Percentiles rank a stretch among this genome's conserved stretches.
Evolutionary conservation across 2,113 vertebrate genomes (phyloP).

Genomic region (Notothenia rossii): DNA sequence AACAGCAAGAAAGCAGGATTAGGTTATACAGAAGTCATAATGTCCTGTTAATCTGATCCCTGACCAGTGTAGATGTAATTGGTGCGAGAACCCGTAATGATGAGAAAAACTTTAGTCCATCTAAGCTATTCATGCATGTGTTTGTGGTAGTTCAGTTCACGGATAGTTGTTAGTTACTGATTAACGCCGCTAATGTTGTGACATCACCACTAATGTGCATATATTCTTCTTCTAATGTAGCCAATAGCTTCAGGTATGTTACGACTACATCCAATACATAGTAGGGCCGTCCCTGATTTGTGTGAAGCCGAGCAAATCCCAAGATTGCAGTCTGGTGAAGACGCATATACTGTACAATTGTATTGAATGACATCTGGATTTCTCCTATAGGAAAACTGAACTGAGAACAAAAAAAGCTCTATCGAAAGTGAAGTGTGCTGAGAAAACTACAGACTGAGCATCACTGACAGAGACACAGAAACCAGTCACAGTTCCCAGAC

Average conservation of each 20-base stretch:
- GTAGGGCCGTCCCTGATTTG: background rate
- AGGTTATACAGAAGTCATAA: slow-evolving; percentile 5
- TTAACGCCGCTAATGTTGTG: background rate
- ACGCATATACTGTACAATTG: background rate
- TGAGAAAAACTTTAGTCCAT: background rate
- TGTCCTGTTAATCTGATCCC: slow-evolving; percentile 13
- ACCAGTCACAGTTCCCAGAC: slow-evolving; percentile 71
- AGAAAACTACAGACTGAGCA: slow-evolving; percentile 45
- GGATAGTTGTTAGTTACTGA: background rate
- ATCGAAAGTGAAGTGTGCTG: slow-evolving; percentile 28
- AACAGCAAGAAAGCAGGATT: slow-evolving; percentile 15
- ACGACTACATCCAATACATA: background rate
- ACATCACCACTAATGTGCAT: background rate
- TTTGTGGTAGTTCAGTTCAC: background rate
- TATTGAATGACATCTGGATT: slow-evolving; percentile 12
- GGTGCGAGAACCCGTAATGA: background rate
- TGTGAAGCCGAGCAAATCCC: background rate
- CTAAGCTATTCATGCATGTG: background rate
- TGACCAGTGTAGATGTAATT: slow-evolving; percentile 10
- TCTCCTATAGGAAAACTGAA: slow-evolving; percentile 13
- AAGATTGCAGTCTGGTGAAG: background rate
- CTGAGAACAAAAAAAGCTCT: slow-evolving; percentile 15
- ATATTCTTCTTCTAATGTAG: background rate
- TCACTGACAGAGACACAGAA: slow-evolving; percentile 55
- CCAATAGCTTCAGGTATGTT: background rate